phyloP scores from a whole-genome alignment of 2,888 invertebrate genomes.

The Neoascia interrupta region DNA sequence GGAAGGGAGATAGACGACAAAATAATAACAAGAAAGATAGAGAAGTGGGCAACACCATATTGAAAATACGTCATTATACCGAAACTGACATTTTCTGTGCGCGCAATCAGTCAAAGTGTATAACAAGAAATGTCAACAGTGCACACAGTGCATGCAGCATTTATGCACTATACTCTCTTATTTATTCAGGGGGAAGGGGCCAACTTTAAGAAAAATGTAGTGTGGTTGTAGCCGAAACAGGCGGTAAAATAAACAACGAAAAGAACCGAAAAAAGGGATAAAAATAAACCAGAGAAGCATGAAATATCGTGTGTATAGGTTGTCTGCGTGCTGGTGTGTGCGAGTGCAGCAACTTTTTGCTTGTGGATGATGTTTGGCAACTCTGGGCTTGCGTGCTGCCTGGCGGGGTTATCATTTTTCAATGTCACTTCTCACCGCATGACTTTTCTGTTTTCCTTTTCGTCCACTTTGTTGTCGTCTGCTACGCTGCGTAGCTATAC shows the following conservation, averaged over 20 bases:
- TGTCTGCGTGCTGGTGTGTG: slow-evolving; percentile 17
- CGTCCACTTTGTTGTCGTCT: slow-evolving; percentile 27
- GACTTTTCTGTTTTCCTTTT: slow-evolving; percentile 28
- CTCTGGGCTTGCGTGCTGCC: slow-evolving; percentile 42
- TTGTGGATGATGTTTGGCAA: slow-evolving; percentile 37
- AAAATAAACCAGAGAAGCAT: slow-evolving; percentile 38
- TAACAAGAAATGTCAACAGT: slow-evolving; percentile 36
- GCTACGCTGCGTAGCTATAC: slow-evolving; percentile 1
- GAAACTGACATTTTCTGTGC: slow-evolving; percentile 13
- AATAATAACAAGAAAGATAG: not conserved
- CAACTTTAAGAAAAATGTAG: not conserved
- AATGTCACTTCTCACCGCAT: slow-evolving; percentile 60
- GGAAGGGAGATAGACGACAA: not conserved
- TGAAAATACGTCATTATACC: slow-evolving; percentile 1
- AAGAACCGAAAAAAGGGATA: slow-evolving; percentile 24
- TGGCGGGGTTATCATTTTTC: slow-evolving; percentile 61
- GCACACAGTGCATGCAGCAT: slow-evolving; percentile 6
- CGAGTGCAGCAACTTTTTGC: slow-evolving; percentile 3
- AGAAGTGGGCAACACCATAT: too few species aligned
- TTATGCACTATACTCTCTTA: not conserved
- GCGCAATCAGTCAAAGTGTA: slow-evolving; percentile 10
- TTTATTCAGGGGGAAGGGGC: slow-evolving; percentile 11
- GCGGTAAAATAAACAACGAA: slow-evolving; percentile 35
- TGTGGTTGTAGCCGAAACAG: slow-evolving; percentile 25
- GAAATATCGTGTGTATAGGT: slow-evolving; percentile 16